Percentiles rank a stretch among this genome's conserved stretches.
Evolutionary conservation across 2,797 vertebrate species (phyloP).

Genomic region (Aeoliscus strigatus): DNA sequence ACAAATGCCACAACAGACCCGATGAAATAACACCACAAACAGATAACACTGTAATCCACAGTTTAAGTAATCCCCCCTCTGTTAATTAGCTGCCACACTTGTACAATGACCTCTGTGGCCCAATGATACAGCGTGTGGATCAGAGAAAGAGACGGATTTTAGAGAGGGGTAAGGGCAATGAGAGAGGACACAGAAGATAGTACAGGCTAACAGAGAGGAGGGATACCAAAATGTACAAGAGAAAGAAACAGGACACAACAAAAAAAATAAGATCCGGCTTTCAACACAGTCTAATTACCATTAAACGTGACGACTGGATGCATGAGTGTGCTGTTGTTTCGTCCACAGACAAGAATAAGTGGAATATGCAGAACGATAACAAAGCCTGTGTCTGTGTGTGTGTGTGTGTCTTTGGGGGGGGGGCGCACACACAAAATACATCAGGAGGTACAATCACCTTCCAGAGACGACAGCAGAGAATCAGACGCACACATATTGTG

Average conservation of each 20-base stretch:
- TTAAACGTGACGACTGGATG: conserved; percentile 37
- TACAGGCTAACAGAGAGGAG: conserved; percentile 20
- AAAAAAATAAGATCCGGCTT: conserved; percentile 35
- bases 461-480: conserved; percentile 3
- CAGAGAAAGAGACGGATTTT: conserved; percentile 38
- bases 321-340: conserved; percentile 46
- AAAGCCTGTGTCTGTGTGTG: no score
- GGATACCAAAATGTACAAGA: conserved; percentile 23
- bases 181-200: conserved; percentile 25
- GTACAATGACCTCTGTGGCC: conserved; percentile 61
- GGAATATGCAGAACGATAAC: conserved; percentile 31
- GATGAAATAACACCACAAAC: conserved; percentile 15
- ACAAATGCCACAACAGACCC: conserved; percentile 24
- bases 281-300: conserved; percentile 50
- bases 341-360: conserved; percentile 50
- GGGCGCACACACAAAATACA: no score
- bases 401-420: no score
- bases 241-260: conserved; percentile 17
- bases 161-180: conserved; percentile 16
- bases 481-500: not conserved
- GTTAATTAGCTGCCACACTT: conserved; percentile 69
- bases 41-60: conserved; percentile 60
- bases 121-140: conserved; percentile 19
- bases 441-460: not conserved
- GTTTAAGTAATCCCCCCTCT: conserved; percentile 50